Base-by-base conservation (phyloP, 2,888 invertebrate genomes). In the Marronus borbonicus region DNA sequence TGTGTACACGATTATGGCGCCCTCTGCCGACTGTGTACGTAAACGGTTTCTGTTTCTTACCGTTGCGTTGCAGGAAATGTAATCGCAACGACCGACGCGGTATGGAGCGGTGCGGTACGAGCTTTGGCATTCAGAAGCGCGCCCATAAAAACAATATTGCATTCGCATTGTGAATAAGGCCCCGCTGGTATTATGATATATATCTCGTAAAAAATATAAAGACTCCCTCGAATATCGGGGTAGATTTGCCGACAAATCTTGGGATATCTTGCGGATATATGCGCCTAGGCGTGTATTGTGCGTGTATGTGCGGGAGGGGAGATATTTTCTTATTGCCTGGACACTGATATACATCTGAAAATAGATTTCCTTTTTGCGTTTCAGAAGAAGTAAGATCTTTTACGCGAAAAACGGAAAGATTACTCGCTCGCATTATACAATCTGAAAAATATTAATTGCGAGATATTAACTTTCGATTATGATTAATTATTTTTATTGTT, bases 81-180 rank as follows among this genome's bases (percentile, higher is more conserved):
- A 81, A 81, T 81, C 80, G 80, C 80, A 62, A 58, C 80, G 79
- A 31, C 58, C 80, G 78, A 31, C 58, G 64, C 70, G 80, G 44
- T 12, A 44, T 44, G 55, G 55, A 58, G 55, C 55, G 55, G 20
- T 58, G 44, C 44, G 55, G 55, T 58, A 44, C 65, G 82, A 80
- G 80, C 82, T 79, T 79, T 82, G 83, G 83, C 86, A 86, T 86
- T 86, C 83, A 85, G 81, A 85, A 75, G 84, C 81, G 84, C 83
- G 24, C 84, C 84, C 86, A 87, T 88, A 88, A 88, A 88, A 87
- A 87, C 86, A 86, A 86, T 87, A 87, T 88, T 88, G 87, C 87
- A 86, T 87, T 87, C 85, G 86, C 85, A 88, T 86, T 86, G 86
- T 87, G 86, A 85, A 85, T 85, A 85, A 84, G 83, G 83, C 85